Base-by-base conservation (phyloP, 2,888 invertebrate species). In the Hesperia comma region DNA sequence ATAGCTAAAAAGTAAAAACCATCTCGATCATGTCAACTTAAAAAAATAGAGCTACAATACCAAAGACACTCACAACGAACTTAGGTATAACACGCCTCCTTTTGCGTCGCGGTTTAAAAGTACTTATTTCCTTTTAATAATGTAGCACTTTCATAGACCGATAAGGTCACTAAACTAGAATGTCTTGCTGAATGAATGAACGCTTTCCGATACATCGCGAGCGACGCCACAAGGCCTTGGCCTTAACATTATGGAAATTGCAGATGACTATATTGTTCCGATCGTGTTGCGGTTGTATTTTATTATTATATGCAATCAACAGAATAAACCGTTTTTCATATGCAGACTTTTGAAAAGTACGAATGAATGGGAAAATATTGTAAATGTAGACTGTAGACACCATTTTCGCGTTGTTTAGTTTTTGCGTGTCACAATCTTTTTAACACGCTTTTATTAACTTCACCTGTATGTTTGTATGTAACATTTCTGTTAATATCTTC, bases 201-300 rank as follows among this genome's bases (percentile, higher is more conserved):
- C 33, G 33, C 58, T 58, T 41, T 53, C 6, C 32, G n/a, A 57
- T 57, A 19, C 26, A 49, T 41, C n/a, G 21, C 26, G 4, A 19
- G n/a, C 43, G 33, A 10, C 3, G 6, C 43, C 21, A 21, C 58
- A 26, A 63, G 77, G 76, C 89, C 88, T 87, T 87, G 88, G 82
- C 89, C 88, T 86, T 88, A 89, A 82, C 83, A 81, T 83, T 85
- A 88, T 88, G 84, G 74, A 85, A 87, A 87, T 86, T 43, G 63
- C 51, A 63, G 63, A 61, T 61, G 56, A 33, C 60, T 54, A 54
- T 53, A 55, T 60, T 60, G 60, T 66, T 66, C 54, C 33, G 46
- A 54, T 33, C 43, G 32, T 19, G 14, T 58, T 58, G 53, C 15
- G 46, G 49, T 49, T 37, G 49, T 49, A 33, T 33, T 37, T 61